These are phyloP conservation scores for Bemisia tabaci DNA, from an alignment of 1,140 invertebrate species.

Conservation along the genomic window DNA sequence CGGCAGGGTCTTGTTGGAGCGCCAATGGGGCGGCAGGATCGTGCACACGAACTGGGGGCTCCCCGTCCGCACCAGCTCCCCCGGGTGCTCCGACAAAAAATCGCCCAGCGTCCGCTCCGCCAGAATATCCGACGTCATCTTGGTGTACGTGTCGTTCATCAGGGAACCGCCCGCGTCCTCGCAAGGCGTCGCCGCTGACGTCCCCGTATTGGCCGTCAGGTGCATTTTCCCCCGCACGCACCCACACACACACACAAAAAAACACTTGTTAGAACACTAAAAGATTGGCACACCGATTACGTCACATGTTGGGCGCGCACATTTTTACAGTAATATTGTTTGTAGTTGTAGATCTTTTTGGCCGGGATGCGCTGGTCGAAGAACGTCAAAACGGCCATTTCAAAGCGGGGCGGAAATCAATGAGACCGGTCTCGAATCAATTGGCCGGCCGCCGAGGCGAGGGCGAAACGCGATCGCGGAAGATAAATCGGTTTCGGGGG, in stretches of 20 bases:
- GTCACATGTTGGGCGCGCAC: not conserved
- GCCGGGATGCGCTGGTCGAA: not conserved
- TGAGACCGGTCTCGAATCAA: too few relatives aligned
- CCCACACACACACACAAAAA: too few relatives aligned
- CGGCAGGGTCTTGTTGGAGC: constrained; percentile 94
- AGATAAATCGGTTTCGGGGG: too few relatives aligned
- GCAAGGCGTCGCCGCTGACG: constrained; percentile 31
- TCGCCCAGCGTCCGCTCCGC: constrained; percentile 76
- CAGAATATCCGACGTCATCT: constrained; percentile 76
- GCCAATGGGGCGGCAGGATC: constrained; percentile 83
- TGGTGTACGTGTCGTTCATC: constrained; percentile 69
- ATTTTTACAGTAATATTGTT: not conserved
- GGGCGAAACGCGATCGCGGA: too few relatives aligned
- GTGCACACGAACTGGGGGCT: constrained; percentile 87
- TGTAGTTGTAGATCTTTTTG: not conserved
- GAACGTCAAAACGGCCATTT: not conserved
- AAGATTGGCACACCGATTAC: constrained; percentile 3
- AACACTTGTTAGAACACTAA: not conserved
- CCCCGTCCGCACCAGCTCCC: constrained; percentile 83
- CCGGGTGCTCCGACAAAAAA: constrained; percentile 80
- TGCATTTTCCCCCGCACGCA: constrained; percentile 32
- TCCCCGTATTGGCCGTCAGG: constrained; percentile 32
- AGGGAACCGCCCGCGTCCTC: constrained; percentile 32
- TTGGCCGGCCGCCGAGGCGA: too few relatives aligned
- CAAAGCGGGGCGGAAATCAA: not conserved